These are phyloP conservation scores for Dryobates pubescens DNA, from an alignment of 2,797 vertebrate species.

Conservation along the genomic window DNA sequence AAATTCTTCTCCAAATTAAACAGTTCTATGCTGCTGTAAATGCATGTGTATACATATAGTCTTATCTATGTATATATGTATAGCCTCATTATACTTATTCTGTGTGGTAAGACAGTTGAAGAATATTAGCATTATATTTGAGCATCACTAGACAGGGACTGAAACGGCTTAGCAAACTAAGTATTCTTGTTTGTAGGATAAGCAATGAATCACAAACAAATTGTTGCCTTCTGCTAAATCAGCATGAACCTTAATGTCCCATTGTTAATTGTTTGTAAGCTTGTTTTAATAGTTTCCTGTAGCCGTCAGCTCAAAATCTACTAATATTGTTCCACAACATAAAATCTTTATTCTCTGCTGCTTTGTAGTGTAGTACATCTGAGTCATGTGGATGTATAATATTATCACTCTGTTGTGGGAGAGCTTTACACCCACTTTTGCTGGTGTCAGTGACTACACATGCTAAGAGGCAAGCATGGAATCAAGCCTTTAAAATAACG, in stretches of 20 bases:
- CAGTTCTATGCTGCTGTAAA: background rate
- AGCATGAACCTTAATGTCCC: slow-evolving; percentile 9
- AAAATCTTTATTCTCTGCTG: slow-evolving; percentile 10
- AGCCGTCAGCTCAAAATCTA: slow-evolving; percentile 5
- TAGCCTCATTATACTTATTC: background rate
- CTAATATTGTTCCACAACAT: slow-evolving; percentile 15
- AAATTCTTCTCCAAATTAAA: background rate
- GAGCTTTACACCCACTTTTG: background rate
- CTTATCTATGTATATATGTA: background rate
- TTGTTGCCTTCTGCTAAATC: slow-evolving; percentile 23
- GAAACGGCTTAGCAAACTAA: background rate
- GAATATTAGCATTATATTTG: background rate
- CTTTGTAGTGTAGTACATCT: slow-evolving; percentile 2
- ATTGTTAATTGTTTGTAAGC: slow-evolving; percentile 27
- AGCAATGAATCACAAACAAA: background rate
- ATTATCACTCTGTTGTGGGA: background rate
- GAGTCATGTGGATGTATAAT: background rate
- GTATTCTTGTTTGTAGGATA: background rate
- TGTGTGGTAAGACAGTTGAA: background rate
- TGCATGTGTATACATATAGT: background rate
- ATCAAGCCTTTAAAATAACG: background rate
- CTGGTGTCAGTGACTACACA: background rate
- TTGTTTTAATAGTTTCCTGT: background rate
- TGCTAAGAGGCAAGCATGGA: background rate
- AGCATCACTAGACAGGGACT: background rate